These are phyloP conservation scores for Lota lota DNA, from an alignment of 2,113 vertebrate genomes.

Conservation along the genomic window DNA sequence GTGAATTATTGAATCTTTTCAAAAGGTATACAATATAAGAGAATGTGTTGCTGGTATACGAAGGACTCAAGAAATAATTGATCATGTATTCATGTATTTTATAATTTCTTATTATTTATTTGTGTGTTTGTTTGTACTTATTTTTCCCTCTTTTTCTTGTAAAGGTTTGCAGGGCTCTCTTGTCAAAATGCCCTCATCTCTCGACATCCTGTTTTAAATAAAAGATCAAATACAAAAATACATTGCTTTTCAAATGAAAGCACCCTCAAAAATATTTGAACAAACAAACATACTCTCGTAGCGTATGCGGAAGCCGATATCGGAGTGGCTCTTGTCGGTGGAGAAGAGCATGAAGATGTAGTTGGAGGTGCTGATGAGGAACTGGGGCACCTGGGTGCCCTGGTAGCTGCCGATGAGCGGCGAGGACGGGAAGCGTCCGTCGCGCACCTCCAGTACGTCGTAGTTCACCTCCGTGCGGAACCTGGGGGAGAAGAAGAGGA, in stretches of 20 bases:
- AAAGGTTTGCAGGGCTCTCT: no score
- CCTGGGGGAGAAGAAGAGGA: slow-evolving; percentile 54
- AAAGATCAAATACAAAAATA: neutral
- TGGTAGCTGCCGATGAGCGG: slow-evolving; percentile 93
- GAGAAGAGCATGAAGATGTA: slow-evolving; percentile 93
- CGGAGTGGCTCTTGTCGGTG: slow-evolving; percentile 97
- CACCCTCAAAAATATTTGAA: neutral
- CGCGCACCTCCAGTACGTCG: slow-evolving; percentile 90
- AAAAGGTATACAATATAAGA: no score
- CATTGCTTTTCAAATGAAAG: neutral
- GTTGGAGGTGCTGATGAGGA: slow-evolving; percentile 98
- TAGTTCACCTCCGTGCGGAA: slow-evolving; percentile 98
- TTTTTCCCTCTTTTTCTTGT: no score
- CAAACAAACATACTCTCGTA: slow-evolving; percentile 87
- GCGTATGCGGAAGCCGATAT: slow-evolving; percentile 94
- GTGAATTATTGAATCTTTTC: no score
- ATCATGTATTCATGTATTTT: no score
- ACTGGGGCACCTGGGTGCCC: slow-evolving; percentile 97
- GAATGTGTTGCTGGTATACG: no score
- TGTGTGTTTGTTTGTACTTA: no score
- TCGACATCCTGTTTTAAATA: neutral
- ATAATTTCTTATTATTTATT: no score
- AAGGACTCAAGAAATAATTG: no score
- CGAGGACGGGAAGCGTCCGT: slow-evolving; percentile 89
- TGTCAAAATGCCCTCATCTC: neutral